phyloP scores from a whole-genome alignment of 2,797 vertebrate species.

The Falco berigora region DNA sequence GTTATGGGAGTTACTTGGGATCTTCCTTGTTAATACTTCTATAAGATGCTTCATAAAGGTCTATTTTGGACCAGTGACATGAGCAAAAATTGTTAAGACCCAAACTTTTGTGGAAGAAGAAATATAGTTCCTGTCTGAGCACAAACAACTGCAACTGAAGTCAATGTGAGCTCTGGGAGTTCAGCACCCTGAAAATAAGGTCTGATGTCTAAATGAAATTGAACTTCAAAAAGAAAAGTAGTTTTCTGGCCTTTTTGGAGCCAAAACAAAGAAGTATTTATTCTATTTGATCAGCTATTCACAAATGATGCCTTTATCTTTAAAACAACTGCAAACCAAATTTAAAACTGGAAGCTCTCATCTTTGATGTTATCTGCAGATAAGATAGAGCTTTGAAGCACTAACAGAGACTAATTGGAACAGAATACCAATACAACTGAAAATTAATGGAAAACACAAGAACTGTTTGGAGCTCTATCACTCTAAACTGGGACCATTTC shows the following conservation, averaged over 20 bases:
- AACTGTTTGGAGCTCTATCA: not conserved
- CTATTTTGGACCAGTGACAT: not conserved
- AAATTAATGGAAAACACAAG: constrained; percentile 65
- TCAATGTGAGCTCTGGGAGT: not conserved
- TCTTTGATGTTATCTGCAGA: constrained; percentile 73
- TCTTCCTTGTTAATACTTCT: not conserved
- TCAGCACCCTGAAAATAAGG: constrained; percentile 1
- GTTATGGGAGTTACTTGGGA: not conserved
- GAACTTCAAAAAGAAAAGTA: constrained; percentile 66
- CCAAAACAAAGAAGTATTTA: constrained; percentile 65
- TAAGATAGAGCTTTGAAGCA: constrained; percentile 71
- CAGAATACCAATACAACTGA: constrained; percentile 58
- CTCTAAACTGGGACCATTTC: not conserved
- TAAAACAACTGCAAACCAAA: constrained; percentile 71
- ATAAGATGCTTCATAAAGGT: not conserved
- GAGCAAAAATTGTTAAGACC: not conserved
- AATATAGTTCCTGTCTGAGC: not conserved
- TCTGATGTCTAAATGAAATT: constrained; percentile 51
- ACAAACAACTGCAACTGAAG: not conserved
- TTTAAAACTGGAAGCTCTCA: constrained; percentile 66
- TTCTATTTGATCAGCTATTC: constrained; percentile 75
- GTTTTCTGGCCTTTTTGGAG: constrained; percentile 58
- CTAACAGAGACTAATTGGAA: constrained; percentile 69
- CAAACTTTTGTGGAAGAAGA: not conserved
- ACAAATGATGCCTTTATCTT: constrained; percentile 70